These are phyloP conservation scores for Hyposoter didymator DNA, from an alignment of 2,888 invertebrate genomes.

Conservation along the genomic window DNA sequence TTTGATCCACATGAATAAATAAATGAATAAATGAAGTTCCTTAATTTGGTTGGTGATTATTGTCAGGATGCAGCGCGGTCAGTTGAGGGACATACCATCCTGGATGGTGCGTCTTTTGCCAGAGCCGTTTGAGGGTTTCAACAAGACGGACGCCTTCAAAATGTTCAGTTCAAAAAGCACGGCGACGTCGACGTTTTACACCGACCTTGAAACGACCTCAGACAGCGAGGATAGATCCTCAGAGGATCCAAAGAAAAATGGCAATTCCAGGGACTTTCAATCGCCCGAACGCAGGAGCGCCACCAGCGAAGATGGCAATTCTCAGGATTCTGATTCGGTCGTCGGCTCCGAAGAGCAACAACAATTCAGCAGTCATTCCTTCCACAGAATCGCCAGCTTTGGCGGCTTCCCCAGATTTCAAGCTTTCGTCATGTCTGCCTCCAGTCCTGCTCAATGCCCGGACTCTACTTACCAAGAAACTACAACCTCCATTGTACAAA, in stretches of 20 bases:
- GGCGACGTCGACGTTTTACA: conserved; percentile 79
- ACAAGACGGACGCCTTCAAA: conserved; percentile 74
- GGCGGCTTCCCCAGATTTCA: conserved; percentile 82
- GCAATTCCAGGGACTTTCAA: conserved; percentile 73
- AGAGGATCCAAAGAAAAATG: conserved; percentile 52
- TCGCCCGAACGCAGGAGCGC: conserved; percentile 76
- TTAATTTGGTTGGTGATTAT: background rate
- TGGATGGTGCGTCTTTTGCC: conserved; percentile 79
- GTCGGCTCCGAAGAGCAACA: conserved; percentile 74
- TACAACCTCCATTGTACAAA: conserved; percentile 78
- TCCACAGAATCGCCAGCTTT: conserved; percentile 80
- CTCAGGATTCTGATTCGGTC: conserved; percentile 78
- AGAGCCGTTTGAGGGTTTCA: conserved; percentile 77
- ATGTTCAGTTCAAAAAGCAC: conserved; percentile 82
- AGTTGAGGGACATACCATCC: conserved; percentile 80
- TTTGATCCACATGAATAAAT: background rate
- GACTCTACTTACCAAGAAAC: conserved; percentile 73
- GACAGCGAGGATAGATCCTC: conserved; percentile 69
- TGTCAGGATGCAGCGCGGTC: conserved; percentile 80
- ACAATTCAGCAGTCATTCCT: conserved; percentile 78
- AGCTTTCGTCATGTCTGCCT: conserved; percentile 81
- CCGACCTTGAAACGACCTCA: conserved; percentile 76
- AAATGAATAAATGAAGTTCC: background rate
- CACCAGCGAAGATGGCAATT: conserved; percentile 79
- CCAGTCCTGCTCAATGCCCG: conserved; percentile 72